These are phyloP conservation scores for Sarcophaga caerulescens DNA, from an alignment of 2,888 invertebrate species.

Conservation along the genomic window DNA sequence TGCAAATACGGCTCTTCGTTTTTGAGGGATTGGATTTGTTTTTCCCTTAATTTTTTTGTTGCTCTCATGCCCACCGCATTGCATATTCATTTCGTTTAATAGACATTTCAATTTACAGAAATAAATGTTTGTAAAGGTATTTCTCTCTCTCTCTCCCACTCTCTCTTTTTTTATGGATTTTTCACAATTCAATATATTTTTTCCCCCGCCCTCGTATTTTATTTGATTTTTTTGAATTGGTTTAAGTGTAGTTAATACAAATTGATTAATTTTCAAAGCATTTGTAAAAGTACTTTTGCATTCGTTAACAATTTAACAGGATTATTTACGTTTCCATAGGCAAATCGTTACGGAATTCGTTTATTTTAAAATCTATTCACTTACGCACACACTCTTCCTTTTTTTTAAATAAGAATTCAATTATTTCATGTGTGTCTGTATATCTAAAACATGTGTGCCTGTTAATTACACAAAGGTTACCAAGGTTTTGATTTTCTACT, in stretches of 20 bases:
- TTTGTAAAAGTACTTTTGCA: conserved; percentile 42
- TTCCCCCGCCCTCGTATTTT: no score
- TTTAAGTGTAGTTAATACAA: conserved; percentile 47
- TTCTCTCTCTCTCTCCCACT: no score
- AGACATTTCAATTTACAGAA: conserved; percentile 59
- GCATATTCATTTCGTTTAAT: conserved; percentile 35
- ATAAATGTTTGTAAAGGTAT: neutral
- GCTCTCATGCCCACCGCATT: no score
- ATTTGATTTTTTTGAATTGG: neutral
- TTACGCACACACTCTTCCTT: neutral
- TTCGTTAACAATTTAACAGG: conserved; percentile 45
- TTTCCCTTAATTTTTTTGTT: neutral
- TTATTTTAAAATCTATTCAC: neutral
- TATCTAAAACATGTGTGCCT: neutral
- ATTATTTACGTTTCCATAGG: conserved; percentile 42
- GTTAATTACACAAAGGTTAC: conserved; percentile 66
- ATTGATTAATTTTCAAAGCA: conserved; percentile 57
- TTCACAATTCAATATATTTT: no score
- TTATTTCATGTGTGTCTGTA: no score
- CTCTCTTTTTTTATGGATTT: no score
- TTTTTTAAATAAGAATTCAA: no score
- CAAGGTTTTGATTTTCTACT: neutral
- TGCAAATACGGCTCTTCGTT: conserved; percentile 9
- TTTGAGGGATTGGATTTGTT: no score
- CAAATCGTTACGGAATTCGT: neutral